phyloP scores from a whole-genome alignment of 2,113 vertebrate species.

The Nannospalax galili region DNA sequence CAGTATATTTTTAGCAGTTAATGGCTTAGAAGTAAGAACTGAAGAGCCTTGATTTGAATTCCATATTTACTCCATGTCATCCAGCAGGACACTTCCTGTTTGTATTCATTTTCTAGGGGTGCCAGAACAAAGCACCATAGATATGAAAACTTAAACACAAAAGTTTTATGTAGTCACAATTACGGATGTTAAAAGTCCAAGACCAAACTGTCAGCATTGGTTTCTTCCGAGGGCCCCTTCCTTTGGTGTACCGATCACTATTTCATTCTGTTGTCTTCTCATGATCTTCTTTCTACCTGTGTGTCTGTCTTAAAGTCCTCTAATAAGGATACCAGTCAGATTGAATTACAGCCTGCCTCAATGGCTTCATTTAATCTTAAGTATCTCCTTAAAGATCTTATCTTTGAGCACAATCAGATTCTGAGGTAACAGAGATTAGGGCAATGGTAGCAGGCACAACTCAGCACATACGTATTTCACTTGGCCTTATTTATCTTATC shows the following conservation, averaged over 20 bases:
- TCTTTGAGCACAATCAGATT: neutral
- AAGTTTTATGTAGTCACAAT: neutral
- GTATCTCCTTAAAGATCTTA: constrained; percentile 24
- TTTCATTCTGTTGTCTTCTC: neutral
- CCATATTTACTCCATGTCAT: neutral
- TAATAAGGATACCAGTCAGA: neutral
- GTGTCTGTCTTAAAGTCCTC: neutral
- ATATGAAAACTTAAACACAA: neutral
- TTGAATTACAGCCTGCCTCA: neutral
- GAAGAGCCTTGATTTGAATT: neutral
- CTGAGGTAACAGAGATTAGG: neutral
- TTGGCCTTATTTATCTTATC: neutral
- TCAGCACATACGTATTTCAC: neutral
- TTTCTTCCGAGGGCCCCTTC: neutral
- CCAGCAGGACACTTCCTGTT: neutral
- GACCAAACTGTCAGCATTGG: neutral
- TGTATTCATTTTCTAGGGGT: neutral
- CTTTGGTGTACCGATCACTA: neutral
- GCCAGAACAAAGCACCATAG: neutral
- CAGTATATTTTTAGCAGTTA: neutral
- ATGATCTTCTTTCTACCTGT: neutral
- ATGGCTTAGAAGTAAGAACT: neutral
- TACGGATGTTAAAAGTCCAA: neutral
- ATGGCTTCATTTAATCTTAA: constrained; percentile 36
- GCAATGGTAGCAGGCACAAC: neutral